phyloP scores from a whole-genome alignment of 2,888 invertebrate species.

The Cylindroiulus punctatus region DNA sequence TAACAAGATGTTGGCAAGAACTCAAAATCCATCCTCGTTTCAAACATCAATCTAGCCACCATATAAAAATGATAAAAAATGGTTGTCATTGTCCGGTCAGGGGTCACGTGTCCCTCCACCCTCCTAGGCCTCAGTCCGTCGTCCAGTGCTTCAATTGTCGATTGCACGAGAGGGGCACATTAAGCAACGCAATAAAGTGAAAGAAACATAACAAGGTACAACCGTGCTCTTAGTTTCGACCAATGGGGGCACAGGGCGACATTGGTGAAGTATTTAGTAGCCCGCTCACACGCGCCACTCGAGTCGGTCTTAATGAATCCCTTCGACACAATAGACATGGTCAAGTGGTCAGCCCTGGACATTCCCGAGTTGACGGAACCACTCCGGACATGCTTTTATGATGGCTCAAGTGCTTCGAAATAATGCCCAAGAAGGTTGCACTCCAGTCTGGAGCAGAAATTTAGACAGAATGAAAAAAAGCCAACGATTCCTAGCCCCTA shows the following conservation, averaged over 20 bases:
- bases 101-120: not conserved
- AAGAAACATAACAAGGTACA: conserved; percentile 38
- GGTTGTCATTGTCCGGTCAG: not conserved
- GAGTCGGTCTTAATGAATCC: conserved; percentile 12
- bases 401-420: conserved; percentile 8
- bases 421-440: not conserved
- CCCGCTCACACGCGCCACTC: conserved; percentile 22
- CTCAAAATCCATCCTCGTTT: too few species aligned
- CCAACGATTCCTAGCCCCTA: not conserved
- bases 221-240: conserved; percentile 22
- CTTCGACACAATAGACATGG: conserved; percentile 33
- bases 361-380: conserved; percentile 34
- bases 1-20: too few species aligned
- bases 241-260: not conserved
- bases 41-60: too few species aligned
- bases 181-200: conserved; percentile 33
- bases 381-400: conserved; percentile 38
- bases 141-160: conserved; percentile 1
- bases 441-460: not conserved
- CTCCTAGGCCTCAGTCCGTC: not conserved
- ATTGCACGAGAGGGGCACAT: conserved; percentile 1
- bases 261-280: conserved; percentile 4
- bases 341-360: conserved; percentile 25
- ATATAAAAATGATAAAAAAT: not conserved
- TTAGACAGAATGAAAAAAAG: conserved; percentile 10